Conservation (phyloP, 2,113 vertebrate genomes). For the Ardeotis arabs region DNA sequence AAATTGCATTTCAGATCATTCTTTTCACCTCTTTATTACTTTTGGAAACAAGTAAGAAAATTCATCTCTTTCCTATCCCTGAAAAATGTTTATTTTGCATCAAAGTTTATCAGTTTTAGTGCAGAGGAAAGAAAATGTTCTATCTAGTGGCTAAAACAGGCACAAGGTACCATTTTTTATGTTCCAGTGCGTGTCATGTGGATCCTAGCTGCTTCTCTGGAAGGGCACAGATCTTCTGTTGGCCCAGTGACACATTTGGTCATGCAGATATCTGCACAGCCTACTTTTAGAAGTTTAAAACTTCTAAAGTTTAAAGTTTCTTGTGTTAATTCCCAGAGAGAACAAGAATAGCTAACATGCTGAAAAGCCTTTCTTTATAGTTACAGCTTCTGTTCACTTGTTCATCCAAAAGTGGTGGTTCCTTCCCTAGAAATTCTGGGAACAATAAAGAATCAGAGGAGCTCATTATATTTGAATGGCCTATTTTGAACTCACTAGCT, state of each 20-base stretch:
- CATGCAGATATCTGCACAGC: background rate
- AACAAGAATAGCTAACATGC: background rate
- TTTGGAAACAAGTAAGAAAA: background rate
- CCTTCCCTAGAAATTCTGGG: background rate
- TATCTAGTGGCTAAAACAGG: background rate
- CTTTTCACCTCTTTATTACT: background rate
- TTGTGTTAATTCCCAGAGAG: background rate
- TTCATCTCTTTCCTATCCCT: background rate
- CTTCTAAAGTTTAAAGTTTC: background rate
- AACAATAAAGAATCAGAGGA: background rate
- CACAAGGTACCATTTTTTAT: background rate
- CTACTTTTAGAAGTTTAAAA: background rate
- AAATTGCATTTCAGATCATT: background rate
- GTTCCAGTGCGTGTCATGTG: fast-evolving
- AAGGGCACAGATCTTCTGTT: background rate
- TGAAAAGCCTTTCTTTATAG: background rate
- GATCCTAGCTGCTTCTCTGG: background rate
- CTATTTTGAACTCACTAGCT: background rate
- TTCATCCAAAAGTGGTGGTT: background rate
- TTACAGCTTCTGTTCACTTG: background rate
- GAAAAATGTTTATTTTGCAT: background rate
- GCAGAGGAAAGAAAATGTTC: background rate
- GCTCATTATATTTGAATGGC: background rate
- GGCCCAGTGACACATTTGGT: background rate
- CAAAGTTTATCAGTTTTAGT: background rate